Base-by-base conservation (phyloP, 2,113 vertebrate species). In the Pterocles burchelli region DNA sequence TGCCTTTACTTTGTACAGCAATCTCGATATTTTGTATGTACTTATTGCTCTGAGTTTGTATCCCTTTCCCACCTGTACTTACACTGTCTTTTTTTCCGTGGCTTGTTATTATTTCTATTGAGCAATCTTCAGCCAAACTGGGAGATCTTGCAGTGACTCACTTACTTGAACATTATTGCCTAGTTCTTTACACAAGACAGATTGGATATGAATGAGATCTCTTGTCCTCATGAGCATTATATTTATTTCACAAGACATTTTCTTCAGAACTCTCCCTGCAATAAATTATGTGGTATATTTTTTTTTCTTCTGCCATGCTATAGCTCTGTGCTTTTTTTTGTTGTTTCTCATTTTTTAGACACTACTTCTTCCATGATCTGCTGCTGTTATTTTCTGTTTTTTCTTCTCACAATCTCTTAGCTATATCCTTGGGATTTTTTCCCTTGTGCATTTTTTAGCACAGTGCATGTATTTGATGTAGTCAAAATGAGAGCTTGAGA, bases 141-240 rank as follows among this genome's bases (percentile, higher is more conserved):
- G 89, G 89, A 95, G 95, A 96, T 95, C 97, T 95, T 74, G 9
- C 80, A 85, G 91, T 93, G 92, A 84, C 90, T 97, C 91, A 52
- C 95, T 98, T 97, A 96, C 97, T 97, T 96, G 96, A 97, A 65
- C 90, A 84, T 97, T 98, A 98, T 97, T 94, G 97, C 97, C 86
- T 93, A 88, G 96, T 96, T 96, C 97, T 97, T 96, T 98, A 96
- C 97, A 97, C 95, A 98, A 97, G 97, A 98, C 94, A 94, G 95
- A 97, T 97, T 97, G 91, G 86, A 96, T 96, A 89, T 12, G 90
- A 97, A 95, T 90, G 96, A 96, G 90, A 92, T 90, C 93, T 97
- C 93, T 91, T 94, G 86, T 97, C 90, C 95, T 96, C 89, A 70
- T 85, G 86, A 97, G 92, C 95, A 95, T 97, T 96, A 93, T 95